Evolutionary conservation across 2,888 invertebrate species (phyloP), one percentile per base, ranked within the genome.

Genomic region (Drosophila aldrichi): DNA sequence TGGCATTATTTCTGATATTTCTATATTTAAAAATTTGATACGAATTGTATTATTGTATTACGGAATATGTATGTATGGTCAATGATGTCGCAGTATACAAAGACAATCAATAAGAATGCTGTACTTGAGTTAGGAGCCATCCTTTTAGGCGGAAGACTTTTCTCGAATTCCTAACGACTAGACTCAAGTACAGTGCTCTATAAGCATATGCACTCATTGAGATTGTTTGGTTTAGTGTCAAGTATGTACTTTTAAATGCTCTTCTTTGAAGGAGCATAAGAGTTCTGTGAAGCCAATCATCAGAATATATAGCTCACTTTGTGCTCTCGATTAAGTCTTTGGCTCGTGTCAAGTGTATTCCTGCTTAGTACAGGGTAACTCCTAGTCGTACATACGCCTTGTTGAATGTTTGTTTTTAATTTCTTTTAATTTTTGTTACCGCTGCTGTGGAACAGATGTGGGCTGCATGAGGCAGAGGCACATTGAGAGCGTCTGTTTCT

Each of bases 391-490:
- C 1, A 12, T 7, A 44, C 6, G 8, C 6, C 5, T 12, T 10
- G 10, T 9, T 10, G n/a, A 38, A 8, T 29, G 46, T 48, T 63
- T 88, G 82, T 72, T 79, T 82, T 88, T 91, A 86, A 83, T 82
- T 88, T 83, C 70, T 87, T 79, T 78, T 84, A 77, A 88, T 80
- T 90, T 86, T 86, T 74, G 68, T 63, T 70, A 63, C 57, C 56
- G 74, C 65, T 72, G 74, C 65, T 72, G 71, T 62, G 72, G 46
- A 73, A 75, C 83, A 82, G 68, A 84, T 82, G 89, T 73, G 89
- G 87, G 83, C 78, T 81, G 84, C 34, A 56, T 67, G 75, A 83
- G 79, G 72, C 59, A 65, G 77, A 68, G 73, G 49, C 74, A 77
- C 55, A 66, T 68, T 77, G 77, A 87, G 85, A 74, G 88, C 72